Evolutionary conservation across 2,797 vertebrate species (phyloP).

Genomic region (Crypturellus tataupa): DNA sequence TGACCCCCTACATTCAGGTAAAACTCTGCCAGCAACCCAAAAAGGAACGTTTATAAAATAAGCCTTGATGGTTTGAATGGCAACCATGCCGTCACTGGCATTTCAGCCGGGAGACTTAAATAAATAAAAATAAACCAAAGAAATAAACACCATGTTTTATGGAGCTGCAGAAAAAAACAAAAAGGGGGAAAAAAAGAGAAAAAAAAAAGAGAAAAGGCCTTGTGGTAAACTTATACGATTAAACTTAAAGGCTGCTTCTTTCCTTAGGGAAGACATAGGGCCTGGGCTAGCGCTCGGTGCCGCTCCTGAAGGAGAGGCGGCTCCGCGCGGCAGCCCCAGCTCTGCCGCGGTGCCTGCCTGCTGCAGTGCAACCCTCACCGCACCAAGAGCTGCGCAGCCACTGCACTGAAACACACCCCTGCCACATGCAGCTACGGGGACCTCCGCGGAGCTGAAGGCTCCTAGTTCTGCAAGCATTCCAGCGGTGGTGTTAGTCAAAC

Average conservation of each 20-base stretch:
- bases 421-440: neutral
- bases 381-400: accelerated
- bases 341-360: neutral
- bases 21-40: conserved; percentile 63
- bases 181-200: too few species aligned
- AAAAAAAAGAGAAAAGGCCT: neutral
- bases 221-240: conserved; percentile 61
- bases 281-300: conserved; percentile 27
- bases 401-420: neutral
- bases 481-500: conserved; percentile 8
- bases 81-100: conserved; percentile 69
- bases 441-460: neutral
- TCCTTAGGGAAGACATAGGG: conserved; percentile 44
- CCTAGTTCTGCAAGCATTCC: neutral
- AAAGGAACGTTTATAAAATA: conserved; percentile 81
- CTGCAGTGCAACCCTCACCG: neutral
- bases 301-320: conserved; percentile 23
- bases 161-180: conserved; percentile 24
- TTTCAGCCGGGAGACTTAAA: conserved; percentile 76
- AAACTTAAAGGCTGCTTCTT: conserved; percentile 31
- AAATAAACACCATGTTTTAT: conserved; percentile 84
- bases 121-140: conserved; percentile 84
- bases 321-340: neutral
- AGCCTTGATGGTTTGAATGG: conserved; percentile 76
- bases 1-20: conserved; percentile 53